Evolutionary conservation across 2,888 invertebrate species (phyloP), one percentile per base, ranked within the genome.

Genomic region (Elgonia sp.): DNA sequence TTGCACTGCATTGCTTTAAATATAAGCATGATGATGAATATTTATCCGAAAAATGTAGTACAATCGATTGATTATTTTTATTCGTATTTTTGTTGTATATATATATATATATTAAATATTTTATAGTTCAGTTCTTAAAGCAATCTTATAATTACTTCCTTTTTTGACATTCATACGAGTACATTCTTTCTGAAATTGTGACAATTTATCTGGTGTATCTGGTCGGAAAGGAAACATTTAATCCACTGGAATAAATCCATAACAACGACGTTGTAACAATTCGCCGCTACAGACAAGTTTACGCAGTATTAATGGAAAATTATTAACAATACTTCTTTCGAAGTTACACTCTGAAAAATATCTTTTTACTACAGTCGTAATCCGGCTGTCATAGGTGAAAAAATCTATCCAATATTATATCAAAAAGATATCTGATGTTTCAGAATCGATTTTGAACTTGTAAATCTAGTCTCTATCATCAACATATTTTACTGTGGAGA

Each of bases 81-180:
- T 82, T n/a, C 12, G 29, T 69, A 40, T 77, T 40, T 60, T 21
- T 20, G 50, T 62, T 70, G 70, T 50, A 72, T 42, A 40, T 37
- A 10, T 72, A 29, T 29, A 29, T 29, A 29, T 53, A 8, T 53
- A 8, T 21, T 46, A 57, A 63, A 72, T 72, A 65, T 69, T 84
- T 70, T 69, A 70, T 79, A 60, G 37, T 67, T 83, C 83, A 83
- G 83, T 87, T 67, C 87, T 84, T 86, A 80, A 88, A 82, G 88
- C 84, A 83, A 85, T 73, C 76, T 82, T 50, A 72, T 69, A 75
- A 76, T 72, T 87, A 83, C 50, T 79, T 42, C 83, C 67, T 79
- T 83, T 67, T 75, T 62, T 73, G 60, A 57, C 83, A 79, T 86
- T 86, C 82, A 77, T 29, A 50, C 86, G 73, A 73, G 57, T 65